Evolutionary conservation across 2,113 vertebrate genomes (phyloP).

Genomic region (Garra rufa): DNA sequence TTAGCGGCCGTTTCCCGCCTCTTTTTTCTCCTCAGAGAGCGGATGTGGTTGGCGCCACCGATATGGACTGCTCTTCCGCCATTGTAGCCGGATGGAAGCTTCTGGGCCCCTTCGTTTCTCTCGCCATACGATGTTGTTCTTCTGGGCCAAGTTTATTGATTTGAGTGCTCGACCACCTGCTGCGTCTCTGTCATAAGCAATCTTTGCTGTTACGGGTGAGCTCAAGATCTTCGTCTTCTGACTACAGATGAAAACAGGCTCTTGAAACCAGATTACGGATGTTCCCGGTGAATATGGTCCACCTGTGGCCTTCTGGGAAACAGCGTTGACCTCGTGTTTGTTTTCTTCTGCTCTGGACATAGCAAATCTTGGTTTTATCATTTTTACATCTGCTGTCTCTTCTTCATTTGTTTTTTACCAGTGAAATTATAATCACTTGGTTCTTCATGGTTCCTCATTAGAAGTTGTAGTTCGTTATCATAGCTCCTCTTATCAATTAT

Average conservation of each 20-base stretch:
- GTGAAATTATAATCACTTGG: too few species aligned
- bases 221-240: not conserved
- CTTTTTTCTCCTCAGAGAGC: not conserved
- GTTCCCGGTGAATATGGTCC: not conserved
- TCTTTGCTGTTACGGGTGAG: not conserved
- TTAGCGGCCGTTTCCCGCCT: not conserved
- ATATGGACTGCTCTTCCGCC: not conserved
- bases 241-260: not conserved
- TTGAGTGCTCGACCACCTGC: constrained; percentile 20
- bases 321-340: not conserved
- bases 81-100: not conserved
- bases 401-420: too few species aligned
- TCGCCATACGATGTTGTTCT: not conserved
- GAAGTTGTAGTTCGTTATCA: too few species aligned
- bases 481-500: too few species aligned
- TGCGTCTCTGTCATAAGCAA: not conserved
- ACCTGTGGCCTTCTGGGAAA: constrained; percentile 13
- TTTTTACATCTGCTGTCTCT: not conserved
- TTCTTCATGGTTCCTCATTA: too few species aligned
- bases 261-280: constrained; percentile 25
- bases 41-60: not conserved
- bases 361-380: not conserved
- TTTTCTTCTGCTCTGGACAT: not conserved
- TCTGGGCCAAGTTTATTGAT: constrained; percentile 2
- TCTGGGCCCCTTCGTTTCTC: not conserved